Percentiles rank a stretch among this genome's conserved stretches.
These are phyloP conservation scores for Aricia agestis DNA, from an alignment of 1,140 invertebrate genomes.

Conservation along the genomic window DNA sequence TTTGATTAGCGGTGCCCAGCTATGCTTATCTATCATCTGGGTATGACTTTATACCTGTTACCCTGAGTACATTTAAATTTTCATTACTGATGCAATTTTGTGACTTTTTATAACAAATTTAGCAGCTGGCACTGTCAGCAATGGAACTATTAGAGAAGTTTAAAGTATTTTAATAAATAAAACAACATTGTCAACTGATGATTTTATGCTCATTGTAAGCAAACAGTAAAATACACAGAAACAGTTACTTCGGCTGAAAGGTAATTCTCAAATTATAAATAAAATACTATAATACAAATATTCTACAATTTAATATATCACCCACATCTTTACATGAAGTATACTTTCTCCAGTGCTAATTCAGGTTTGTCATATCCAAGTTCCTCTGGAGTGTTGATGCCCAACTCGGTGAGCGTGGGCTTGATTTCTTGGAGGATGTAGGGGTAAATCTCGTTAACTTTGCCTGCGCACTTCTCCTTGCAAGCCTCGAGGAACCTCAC, in stretches of 20 bases:
- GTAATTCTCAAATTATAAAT: constrained; percentile 55
- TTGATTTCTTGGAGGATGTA: constrained; percentile 95
- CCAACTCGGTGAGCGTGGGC: constrained; percentile 94
- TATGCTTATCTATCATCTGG: too few species aligned
- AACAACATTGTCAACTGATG: constrained; percentile 43
- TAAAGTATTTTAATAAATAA: constrained; percentile 35
- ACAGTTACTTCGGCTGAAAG: not conserved
- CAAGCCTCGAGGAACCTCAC: constrained; percentile 94
- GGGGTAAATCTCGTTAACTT: constrained; percentile 89
- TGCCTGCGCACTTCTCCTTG: constrained; percentile 92
- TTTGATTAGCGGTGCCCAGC: too few species aligned
- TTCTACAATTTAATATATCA: constrained; percentile 54
- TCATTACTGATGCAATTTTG: too few species aligned
- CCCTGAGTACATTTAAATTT: too few species aligned
- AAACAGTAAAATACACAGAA: not conserved
- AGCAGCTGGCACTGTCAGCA: too few species aligned
- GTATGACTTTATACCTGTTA: too few species aligned
- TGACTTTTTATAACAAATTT: too few species aligned
- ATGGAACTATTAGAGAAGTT: too few species aligned
- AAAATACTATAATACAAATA: constrained; percentile 68
- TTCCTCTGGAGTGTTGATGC: constrained; percentile 95
- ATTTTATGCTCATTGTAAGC: constrained; percentile 58
- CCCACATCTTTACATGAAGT: constrained; percentile 74
- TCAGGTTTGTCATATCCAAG: constrained; percentile 98
- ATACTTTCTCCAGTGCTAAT: constrained; percentile 86